Base-by-base conservation (phyloP, 2,797 vertebrate species). In the Melanotaenia maccullochi region DNA sequence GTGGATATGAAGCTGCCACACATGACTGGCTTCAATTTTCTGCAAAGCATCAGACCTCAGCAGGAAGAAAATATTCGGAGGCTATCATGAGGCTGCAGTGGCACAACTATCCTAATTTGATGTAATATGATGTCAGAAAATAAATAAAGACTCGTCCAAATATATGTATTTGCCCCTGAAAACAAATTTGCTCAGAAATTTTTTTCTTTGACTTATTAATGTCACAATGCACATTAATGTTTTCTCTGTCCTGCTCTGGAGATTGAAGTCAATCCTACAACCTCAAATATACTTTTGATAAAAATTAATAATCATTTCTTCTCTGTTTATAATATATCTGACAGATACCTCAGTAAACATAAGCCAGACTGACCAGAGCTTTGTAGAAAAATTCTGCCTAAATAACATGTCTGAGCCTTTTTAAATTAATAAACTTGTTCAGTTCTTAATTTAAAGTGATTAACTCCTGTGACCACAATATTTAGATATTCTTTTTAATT, bases 21-120 rank as follows among this genome's bases (percentile, higher is more conserved):
- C 81, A 56, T 69, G 71, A 74, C 66, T 70, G 68, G 60, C 70
- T 87, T 76, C 81, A 85, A 87, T 87, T 84, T 87, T 78, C 81
- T 81, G 75, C 79, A n/a, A 78, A 78, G 81, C 76, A 74, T 80
- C 80, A 73, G 60, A 76, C 54, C 20, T 40, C 57, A 74, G 60
- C 73, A 65, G 81, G 12, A 64, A 60, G 78, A 32, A 74, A 82
- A 85, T 71, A 76, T 33, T 51, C 33, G 18, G 49, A 20, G 52
- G 56, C 63, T 60, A 71, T 78, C 63, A 58, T 3, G 40, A 79
- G 68, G 67, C 73, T 68, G 68, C 59, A 65, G 68, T 65, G 61
- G 58, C 56, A 65, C 58, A 52, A 24, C 22, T 36, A 33, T 62
- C 65, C 61, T 56, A 33, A 33, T 33, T 47, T 68, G 44, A 8